Evolutionary conservation across 2,113 vertebrate genomes (phyloP).

Genomic region (human (Homo sapiens)): DNA sequence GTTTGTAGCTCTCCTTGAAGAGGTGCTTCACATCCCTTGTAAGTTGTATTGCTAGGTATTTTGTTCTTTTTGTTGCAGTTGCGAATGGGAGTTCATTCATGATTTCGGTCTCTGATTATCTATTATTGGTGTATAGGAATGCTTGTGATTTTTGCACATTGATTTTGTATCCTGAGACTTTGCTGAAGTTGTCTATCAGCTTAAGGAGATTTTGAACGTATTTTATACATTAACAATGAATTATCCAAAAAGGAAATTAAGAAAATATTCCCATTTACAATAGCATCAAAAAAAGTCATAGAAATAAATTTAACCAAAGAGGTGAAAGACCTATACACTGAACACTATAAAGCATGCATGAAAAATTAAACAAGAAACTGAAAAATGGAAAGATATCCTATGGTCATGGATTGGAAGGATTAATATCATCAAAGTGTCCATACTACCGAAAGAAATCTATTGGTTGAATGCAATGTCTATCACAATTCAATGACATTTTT

Average conservation of each 20-base stretch:
- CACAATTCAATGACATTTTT: neutral
- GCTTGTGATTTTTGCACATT: too few species aligned
- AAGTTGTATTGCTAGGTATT: too few species aligned
- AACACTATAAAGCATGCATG: neutral
- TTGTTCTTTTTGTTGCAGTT: too few species aligned
- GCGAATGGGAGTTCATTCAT: too few species aligned
- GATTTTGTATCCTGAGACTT: too few species aligned
- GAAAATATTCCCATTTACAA: neutral
- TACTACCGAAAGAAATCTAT: neutral
- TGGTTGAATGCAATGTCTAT: neutral
- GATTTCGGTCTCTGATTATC: too few species aligned
- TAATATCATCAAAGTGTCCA: neutral
- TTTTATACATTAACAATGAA: neutral
- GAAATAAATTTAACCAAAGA: neutral
- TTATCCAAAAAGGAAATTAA: neutral
- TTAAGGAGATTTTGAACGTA: too few species aligned
- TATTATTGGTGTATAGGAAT: too few species aligned
- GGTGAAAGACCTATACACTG: neutral
- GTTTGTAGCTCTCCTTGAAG: too few species aligned
- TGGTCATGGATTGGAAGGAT: neutral
- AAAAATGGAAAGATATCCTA: neutral
- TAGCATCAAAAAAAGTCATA: neutral
- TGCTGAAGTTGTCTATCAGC: too few species aligned
- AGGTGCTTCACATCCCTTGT: too few species aligned
- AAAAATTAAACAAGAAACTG: neutral